Evolutionary conservation across 2,113 vertebrate genomes (phyloP).

Genomic region (Lutjanus erythropterus): DNA sequence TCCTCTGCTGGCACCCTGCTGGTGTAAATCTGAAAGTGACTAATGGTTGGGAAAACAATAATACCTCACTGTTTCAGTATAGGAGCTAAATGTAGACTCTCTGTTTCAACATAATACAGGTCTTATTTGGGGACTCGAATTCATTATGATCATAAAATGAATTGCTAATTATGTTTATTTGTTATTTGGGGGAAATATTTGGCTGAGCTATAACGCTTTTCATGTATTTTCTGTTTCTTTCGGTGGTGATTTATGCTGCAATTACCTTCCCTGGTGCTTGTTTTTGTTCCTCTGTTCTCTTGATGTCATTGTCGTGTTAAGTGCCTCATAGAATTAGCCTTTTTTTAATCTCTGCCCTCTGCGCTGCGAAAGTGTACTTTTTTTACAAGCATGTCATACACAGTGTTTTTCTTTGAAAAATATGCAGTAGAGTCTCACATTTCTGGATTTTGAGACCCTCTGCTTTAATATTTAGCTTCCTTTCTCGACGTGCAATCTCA

Average conservation of each 20-base stretch:
- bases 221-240: background rate
- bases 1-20: conserved; percentile 44
- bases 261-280: conserved; percentile 29
- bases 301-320: conserved; percentile 14
- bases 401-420: background rate
- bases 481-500: background rate
- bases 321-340: conserved; percentile 7
- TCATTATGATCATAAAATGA: conserved; percentile 16
- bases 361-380: background rate
- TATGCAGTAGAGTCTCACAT: background rate
- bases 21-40: conserved; percentile 56
- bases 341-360: conserved; percentile 39
- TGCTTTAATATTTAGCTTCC: no score
- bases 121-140: background rate
- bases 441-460: conserved; percentile 18
- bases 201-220: background rate
- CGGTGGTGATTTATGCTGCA: conserved; percentile 41
- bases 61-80: conserved; percentile 19
- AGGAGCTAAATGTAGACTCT: conserved; percentile 9
- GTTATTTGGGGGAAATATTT: conserved; percentile 21
- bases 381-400: background rate
- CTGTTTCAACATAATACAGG: background rate
- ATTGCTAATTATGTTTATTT: conserved; percentile 16
- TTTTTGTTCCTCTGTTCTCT: conserved; percentile 35
- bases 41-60: conserved; percentile 48